phyloP scores from a whole-genome alignment of 2,888 invertebrate species.

The Bellardia bayeri region DNA sequence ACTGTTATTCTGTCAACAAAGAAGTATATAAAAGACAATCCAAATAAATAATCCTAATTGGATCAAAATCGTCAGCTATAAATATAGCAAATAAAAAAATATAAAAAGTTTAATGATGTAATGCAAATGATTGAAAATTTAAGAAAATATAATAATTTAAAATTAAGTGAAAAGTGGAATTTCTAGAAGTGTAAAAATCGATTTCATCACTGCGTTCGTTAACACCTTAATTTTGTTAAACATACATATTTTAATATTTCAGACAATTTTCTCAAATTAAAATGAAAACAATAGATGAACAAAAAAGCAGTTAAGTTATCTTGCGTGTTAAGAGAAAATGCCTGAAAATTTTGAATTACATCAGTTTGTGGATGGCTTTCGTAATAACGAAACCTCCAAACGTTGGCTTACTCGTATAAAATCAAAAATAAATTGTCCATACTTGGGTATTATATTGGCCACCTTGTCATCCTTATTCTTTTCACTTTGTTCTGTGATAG shows the following conservation, averaged over 20 bases:
- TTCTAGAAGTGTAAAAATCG: conserved; percentile 52
- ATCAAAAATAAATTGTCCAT: conserved; percentile 87
- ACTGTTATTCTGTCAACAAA: conserved; percentile 24
- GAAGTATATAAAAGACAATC: background rate
- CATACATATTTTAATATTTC: conserved; percentile 5
- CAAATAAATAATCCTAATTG: conserved; percentile 32
- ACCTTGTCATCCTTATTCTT: conserved; percentile 95
- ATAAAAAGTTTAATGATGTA: background rate
- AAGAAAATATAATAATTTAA: conserved; percentile 4
- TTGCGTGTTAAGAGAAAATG: conserved; percentile 84
- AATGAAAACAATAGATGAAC: conserved; percentile 17
- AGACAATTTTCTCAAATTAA: background rate
- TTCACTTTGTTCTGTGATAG: conserved; percentile 95
- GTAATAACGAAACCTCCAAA: conserved; percentile 78
- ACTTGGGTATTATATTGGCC: conserved; percentile 92
- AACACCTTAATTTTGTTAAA: conserved; percentile 5
- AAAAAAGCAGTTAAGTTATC: conserved; percentile 19
- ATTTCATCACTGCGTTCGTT: conserved; percentile 1
- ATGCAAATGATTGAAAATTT: conserved; percentile 13
- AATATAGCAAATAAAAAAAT: background rate
- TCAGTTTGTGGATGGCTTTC: conserved; percentile 89
- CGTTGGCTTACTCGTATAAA: conserved; percentile 80
- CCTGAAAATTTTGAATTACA: conserved; percentile 92
- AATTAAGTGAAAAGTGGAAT: conserved; percentile 11
- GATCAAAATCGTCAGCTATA: background rate